Percentiles rank a stretch among this genome's conserved stretches.
phyloP scores from a whole-genome alignment of 2,797 vertebrate species.

The Galaxias olidus region DNA sequence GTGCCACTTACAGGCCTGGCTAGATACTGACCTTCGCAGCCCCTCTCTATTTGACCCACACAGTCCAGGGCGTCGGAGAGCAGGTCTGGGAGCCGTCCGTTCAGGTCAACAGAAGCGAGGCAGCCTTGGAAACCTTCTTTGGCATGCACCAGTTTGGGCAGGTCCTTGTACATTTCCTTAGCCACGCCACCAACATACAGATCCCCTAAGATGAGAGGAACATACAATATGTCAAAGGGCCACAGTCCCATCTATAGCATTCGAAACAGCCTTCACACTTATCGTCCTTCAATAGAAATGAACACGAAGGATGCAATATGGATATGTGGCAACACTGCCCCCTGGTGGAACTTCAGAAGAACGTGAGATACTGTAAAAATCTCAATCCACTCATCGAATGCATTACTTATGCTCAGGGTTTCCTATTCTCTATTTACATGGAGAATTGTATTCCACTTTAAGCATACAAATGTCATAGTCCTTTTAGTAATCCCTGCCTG shows the following conservation, averaged over 20 bases:
- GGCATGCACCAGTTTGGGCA: constrained; percentile 93
- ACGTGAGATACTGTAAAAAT: not conserved
- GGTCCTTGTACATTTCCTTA: constrained; percentile 91
- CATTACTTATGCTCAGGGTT: too few relatives aligned
- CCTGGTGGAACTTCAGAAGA: constrained; percentile 51
- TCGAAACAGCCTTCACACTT: too few relatives aligned
- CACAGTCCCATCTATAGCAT: not conserved
- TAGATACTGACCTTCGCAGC: constrained; percentile 88
- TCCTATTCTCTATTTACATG: too few relatives aligned
- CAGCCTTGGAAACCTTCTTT: constrained; percentile 98
- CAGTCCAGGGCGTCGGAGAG: constrained; percentile 94
- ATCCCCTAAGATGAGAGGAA: constrained; percentile 76
- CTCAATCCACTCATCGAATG: too few relatives aligned
- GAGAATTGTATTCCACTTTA: too few relatives aligned
- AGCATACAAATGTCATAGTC: too few relatives aligned
- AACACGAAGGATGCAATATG: not conserved
- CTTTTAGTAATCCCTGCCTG: too few relatives aligned
- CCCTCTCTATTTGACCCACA: constrained; percentile 95
- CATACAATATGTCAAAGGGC: not conserved
- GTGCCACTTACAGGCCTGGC: too few relatives aligned
- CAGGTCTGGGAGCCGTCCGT: constrained; percentile 92
- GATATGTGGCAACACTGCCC: constrained; percentile 58
- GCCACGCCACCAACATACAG: constrained; percentile 92
- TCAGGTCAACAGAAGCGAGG: constrained; percentile 92
- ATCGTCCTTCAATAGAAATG: too few relatives aligned